Percentiles rank a stretch among this genome's conserved stretches.
Conservation (phyloP, 2,888 invertebrate species). For the Ophioninae sp. region DNA sequence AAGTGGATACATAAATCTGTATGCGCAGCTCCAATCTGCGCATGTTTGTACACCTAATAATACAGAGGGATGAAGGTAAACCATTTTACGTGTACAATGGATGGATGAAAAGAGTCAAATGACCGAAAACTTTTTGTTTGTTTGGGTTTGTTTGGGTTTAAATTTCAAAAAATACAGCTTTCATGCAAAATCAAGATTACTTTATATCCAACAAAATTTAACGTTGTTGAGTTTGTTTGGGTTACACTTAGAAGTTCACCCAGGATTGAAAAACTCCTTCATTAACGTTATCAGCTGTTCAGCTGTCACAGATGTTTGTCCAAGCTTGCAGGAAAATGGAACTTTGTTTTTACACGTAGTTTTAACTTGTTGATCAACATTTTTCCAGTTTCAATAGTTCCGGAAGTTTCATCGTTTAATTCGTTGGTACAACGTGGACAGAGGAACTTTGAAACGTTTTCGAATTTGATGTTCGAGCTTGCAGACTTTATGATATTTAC, state of each 20-base stretch:
- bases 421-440: background rate
- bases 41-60: background rate
- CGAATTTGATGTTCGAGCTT: background rate
- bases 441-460: background rate
- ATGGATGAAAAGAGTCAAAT: background rate
- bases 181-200: background rate
- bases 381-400: background rate
- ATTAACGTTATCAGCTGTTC: slow-evolving; percentile 14
- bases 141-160: background rate
- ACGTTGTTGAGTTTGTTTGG: background rate
- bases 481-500: background rate
- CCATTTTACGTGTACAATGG: background rate
- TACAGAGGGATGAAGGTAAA: background rate
- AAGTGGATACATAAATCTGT: background rate
- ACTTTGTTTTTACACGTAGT: background rate
- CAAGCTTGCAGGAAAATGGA: background rate
- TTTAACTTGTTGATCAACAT: too few relatives aligned
- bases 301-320: background rate
- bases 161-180: background rate
- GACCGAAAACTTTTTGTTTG: background rate
- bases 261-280: slow-evolving; percentile 7
- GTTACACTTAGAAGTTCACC: background rate
- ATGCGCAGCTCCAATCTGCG: background rate
- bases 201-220: slow-evolving; percentile 3
- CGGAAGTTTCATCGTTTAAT: background rate